phyloP scores from a whole-genome alignment of 2,797 vertebrate species.

The Intellagama lesueurii region DNA sequence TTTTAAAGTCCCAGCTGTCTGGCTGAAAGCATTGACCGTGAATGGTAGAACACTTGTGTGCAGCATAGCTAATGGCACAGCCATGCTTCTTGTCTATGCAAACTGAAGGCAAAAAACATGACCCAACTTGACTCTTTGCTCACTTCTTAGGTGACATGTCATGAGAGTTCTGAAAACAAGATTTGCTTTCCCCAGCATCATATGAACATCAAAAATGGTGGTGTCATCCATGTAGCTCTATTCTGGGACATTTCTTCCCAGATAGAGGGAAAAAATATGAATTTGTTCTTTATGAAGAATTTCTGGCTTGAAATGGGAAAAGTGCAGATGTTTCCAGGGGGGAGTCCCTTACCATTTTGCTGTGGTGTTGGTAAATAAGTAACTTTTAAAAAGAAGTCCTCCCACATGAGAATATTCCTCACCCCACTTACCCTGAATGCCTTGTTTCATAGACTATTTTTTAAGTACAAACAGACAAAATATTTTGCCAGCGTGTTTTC shows the following conservation, averaged over 20 bases:
- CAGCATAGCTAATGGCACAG: slow-evolving; percentile 46
- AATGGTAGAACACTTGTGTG: slow-evolving; percentile 58
- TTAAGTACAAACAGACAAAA: too few species aligned
- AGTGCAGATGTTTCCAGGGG: neutral
- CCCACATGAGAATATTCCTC: too few species aligned
- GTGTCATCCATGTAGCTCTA: neutral
- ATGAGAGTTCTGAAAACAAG: slow-evolving; percentile 46
- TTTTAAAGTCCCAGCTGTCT: slow-evolving; percentile 69
- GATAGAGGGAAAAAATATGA: neutral
- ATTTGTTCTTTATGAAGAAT: neutral
- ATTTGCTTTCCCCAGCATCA: slow-evolving; percentile 38
- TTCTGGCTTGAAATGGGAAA: neutral
- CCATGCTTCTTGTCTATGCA: slow-evolving; percentile 26
- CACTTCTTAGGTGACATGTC: slow-evolving; percentile 32
- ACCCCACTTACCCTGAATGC: too few species aligned
- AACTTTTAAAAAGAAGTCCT: too few species aligned
- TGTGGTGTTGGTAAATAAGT: neutral
- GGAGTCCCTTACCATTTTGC: neutral
- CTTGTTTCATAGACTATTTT: too few species aligned
- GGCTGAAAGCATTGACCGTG: slow-evolving; percentile 53
- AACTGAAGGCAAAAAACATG: slow-evolving; percentile 38
- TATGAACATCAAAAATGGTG: slow-evolving; percentile 2
- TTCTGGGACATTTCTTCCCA: neutral
- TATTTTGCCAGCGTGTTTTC: too few species aligned
- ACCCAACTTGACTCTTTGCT: slow-evolving; percentile 55